These are phyloP conservation scores for Amblyteles armatorius DNA, from an alignment of 2,888 invertebrate genomes.

Conservation along the genomic window DNA sequence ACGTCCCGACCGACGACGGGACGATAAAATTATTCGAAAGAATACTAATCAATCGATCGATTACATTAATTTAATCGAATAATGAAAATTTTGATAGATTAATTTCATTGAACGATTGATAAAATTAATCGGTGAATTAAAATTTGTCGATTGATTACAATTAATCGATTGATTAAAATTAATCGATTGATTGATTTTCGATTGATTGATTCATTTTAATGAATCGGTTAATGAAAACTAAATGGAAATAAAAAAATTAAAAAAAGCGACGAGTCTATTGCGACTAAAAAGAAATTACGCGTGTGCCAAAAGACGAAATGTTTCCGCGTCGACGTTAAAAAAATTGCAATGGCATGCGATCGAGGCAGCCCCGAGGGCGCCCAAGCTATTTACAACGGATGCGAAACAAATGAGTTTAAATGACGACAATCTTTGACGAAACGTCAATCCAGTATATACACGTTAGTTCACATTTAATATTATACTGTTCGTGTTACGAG, in stretches of 20 bases:
- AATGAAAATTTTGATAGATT: background rate
- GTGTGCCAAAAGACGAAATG: slow-evolving; percentile 8
- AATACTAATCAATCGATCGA: background rate
- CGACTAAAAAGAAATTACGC: slow-evolving; percentile 15
- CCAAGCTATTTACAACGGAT: slow-evolving; percentile 4
- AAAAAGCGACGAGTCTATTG: background rate
- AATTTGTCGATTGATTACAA: too few species aligned
- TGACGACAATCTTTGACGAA: slow-evolving; percentile 71
- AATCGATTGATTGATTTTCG: too few species aligned
- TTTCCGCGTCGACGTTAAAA: background rate
- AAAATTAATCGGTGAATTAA: too few species aligned
- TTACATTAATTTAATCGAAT: background rate
- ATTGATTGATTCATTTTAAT: too few species aligned
- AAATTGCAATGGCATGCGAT: background rate
- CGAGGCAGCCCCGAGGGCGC: background rate
- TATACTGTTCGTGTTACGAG: slow-evolving; percentile 37
- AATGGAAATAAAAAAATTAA: background rate
- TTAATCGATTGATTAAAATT: too few species aligned
- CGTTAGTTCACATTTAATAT: slow-evolving; percentile 36
- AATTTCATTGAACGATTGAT: background rate
- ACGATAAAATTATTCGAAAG: background rate
- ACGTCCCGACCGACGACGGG: background rate
- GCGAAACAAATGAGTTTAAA: slow-evolving; percentile 4
- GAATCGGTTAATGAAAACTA: background rate
- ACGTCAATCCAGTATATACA: slow-evolving; percentile 68